Evolutionary conservation across 2,888 invertebrate genomes (phyloP).

Genomic region (Agonopterix alstromeriana): DNA sequence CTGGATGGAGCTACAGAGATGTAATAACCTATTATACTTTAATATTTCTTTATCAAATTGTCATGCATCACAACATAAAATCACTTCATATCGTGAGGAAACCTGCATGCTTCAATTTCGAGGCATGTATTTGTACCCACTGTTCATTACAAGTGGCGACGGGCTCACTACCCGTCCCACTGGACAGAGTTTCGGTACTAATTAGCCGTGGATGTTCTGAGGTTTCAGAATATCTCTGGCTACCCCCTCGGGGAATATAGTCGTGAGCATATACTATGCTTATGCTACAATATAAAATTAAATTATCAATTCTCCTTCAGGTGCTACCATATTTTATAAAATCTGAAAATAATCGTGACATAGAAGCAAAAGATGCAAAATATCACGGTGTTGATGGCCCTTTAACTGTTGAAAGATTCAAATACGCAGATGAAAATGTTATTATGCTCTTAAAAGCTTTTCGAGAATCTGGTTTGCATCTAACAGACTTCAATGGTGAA

Average conservation of each 20-base stretch:
- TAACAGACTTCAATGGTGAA: conserved; percentile 75
- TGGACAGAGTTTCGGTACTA: too few relatives aligned
- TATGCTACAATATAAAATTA: too few relatives aligned
- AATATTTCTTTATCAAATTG: not conserved
- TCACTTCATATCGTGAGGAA: too few relatives aligned
- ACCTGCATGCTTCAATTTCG: too few relatives aligned
- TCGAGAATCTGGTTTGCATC: conserved; percentile 74
- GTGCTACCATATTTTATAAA: conserved; percentile 82
- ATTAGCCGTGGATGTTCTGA: too few relatives aligned
- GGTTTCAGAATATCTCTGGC: too few relatives aligned
- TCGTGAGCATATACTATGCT: too few relatives aligned
- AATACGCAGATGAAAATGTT: conserved; percentile 76
- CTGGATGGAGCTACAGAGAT: conserved; percentile 77
- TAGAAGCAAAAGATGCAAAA: conserved; percentile 53
- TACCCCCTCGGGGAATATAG: too few relatives aligned
- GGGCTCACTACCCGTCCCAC: too few relatives aligned
- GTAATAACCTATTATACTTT: conserved; percentile 26
- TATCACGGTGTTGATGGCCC: conserved; percentile 78
- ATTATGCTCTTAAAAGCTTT: conserved; percentile 73
- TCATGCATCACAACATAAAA: not conserved
- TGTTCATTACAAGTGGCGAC: too few relatives aligned
- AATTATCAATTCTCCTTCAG: conserved; percentile 27
- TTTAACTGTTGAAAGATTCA: conserved; percentile 77
- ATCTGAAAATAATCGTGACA: conserved; percentile 77
- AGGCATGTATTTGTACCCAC: too few relatives aligned